phyloP scores from a whole-genome alignment of 2,113 vertebrate species.

The Scolopax mira region DNA sequence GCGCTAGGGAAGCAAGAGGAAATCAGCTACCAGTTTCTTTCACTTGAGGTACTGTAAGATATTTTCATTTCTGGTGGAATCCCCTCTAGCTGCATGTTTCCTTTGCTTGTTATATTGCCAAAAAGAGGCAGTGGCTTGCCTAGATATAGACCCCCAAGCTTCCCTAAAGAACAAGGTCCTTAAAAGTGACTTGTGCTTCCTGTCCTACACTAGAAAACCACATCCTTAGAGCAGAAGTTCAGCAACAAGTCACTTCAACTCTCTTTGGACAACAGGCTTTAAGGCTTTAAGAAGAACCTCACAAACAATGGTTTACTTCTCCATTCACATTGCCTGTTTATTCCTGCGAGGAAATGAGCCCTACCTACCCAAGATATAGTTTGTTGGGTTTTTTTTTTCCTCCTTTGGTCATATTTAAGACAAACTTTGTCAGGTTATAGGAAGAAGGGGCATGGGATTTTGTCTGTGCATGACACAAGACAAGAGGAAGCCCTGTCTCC shows the following conservation, averaged over 20 bases:
- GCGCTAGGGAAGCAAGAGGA: not conserved
- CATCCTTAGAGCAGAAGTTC: not conserved
- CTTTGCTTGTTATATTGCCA: not conserved
- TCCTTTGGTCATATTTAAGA: not conserved
- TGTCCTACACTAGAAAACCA: not conserved
- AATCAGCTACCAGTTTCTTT: not conserved
- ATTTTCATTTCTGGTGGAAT: not conserved
- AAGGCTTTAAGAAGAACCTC: not conserved
- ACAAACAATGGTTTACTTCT: not conserved
- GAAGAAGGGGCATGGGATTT: not conserved
- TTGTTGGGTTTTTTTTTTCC: not conserved
- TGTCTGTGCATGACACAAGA: not conserved
- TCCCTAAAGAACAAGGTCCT: not conserved
- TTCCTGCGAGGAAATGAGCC: not conserved
- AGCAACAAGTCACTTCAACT: not conserved
- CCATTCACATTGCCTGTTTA: not conserved
- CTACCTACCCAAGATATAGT: not conserved
- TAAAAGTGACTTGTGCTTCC: not conserved
- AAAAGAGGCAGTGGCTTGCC: rapidly evolving
- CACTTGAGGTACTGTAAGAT: too few species aligned
- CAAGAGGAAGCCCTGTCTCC: not conserved
- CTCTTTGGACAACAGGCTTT: not conserved
- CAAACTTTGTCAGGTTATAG: not conserved
- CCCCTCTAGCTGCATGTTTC: not conserved
- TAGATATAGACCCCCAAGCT: not conserved